These are phyloP conservation scores for Matsumyia berberina DNA, from an alignment of 2,888 invertebrate species.

Conservation along the genomic window DNA sequence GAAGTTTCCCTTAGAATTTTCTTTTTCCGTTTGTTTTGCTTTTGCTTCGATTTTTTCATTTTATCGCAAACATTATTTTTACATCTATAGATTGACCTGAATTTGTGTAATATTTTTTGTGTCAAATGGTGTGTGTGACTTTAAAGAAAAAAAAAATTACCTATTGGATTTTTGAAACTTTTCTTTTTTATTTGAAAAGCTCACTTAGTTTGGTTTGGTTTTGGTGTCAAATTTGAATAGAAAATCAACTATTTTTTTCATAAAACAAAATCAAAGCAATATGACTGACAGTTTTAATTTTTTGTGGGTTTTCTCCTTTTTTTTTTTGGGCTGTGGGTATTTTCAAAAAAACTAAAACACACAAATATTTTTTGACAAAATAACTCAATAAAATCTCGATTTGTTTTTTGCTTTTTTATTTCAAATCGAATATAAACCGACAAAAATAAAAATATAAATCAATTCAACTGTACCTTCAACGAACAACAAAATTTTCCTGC, in stretches of 20 bases:
- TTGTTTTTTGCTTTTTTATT: slow-evolving; percentile 77
- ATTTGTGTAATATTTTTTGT: slow-evolving; percentile 38
- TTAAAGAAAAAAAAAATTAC: slow-evolving; percentile 17
- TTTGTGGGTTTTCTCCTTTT: slow-evolving; percentile 30
- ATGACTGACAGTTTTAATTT: slow-evolving; percentile 21
- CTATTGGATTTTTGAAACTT: slow-evolving; percentile 59
- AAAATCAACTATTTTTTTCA: slow-evolving; percentile 9
- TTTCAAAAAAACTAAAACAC: slow-evolving; percentile 43
- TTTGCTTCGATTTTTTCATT: slow-evolving; percentile 48
- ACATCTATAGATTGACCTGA: slow-evolving; percentile 58
- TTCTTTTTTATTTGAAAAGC: slow-evolving; percentile 17
- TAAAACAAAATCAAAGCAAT: slow-evolving; percentile 14
- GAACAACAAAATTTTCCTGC: slow-evolving; percentile 16
- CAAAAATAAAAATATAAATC: slow-evolving; percentile 36
- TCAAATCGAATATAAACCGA: slow-evolving; percentile 74
- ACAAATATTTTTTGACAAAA: slow-evolving; percentile 36
- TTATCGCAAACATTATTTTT: slow-evolving; percentile 45
- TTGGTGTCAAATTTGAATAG: slow-evolving; percentile 48
- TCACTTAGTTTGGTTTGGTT: slow-evolving; percentile 51
- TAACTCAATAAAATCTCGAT: slow-evolving; percentile 73
- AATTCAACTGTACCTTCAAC: slow-evolving; percentile 61
- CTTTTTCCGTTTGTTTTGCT: slow-evolving; percentile 20
- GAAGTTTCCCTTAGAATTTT: not conserved
- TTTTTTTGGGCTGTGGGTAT: slow-evolving; percentile 39
- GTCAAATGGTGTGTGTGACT: slow-evolving; percentile 70